These are phyloP conservation scores for Varanus komodoensis DNA, from an alignment of 2,113 vertebrate species.

Conservation along the genomic window DNA sequence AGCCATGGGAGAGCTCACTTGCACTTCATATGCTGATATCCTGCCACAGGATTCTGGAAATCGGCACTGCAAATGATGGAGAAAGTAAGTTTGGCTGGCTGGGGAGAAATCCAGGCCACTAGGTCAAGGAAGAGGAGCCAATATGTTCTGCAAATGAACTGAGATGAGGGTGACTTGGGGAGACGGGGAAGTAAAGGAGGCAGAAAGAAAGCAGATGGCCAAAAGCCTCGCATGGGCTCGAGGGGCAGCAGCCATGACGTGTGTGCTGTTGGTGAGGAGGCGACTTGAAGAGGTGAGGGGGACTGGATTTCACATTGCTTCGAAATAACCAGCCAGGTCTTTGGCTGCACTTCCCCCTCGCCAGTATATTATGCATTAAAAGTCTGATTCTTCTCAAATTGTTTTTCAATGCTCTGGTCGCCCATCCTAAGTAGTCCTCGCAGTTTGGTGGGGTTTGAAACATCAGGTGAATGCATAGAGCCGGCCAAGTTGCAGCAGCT, in stretches of 20 bases:
- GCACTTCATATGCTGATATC: not conserved
- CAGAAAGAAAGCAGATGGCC: not conserved
- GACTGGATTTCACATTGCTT: slow-evolving; percentile 19
- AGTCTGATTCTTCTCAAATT: not conserved
- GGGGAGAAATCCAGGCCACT: not conserved
- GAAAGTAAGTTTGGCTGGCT: not conserved
- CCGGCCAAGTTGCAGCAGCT: not conserved
- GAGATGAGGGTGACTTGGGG: not conserved
- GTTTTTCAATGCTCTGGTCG: slow-evolving; percentile 16
- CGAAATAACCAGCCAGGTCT: slow-evolving; percentile 1
- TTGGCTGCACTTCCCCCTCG: not conserved
- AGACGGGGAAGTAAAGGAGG: not conserved
- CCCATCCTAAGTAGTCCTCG: not conserved
- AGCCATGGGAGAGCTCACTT: not conserved
- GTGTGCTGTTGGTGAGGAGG: not conserved
- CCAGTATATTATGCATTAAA: not conserved
- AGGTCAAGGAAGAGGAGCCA: not conserved
- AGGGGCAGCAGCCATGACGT: not conserved
- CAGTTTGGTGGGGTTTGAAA: not conserved
- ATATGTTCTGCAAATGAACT: not conserved
- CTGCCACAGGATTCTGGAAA: not conserved
- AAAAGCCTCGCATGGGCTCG: not conserved
- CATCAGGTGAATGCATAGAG: not conserved
- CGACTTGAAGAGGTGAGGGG: slow-evolving; percentile 1
- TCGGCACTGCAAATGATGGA: not conserved